Conservation (phyloP, 64 coral and sea anemone genomes). For the Dendrophyllia cribrosa region DNA sequence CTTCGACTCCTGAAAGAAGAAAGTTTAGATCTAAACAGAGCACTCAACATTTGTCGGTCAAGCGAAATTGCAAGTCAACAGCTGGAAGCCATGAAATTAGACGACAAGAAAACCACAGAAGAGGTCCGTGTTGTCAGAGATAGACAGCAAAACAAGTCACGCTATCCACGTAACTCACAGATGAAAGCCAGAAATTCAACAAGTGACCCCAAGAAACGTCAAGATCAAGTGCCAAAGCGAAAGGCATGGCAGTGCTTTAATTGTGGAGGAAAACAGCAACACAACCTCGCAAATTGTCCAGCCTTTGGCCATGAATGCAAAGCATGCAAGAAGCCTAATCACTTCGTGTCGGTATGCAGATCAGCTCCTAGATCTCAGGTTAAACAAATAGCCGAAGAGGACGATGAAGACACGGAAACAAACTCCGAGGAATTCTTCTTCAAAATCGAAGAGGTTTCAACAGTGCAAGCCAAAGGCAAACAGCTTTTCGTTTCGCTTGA, state of each 20-base stretch:
- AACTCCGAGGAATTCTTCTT: constrained; percentile 16
- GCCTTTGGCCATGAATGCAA: constrained; percentile 45
- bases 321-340: constrained; percentile 42
- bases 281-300: constrained; percentile 17
- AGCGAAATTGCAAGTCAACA: constrained; percentile 34
- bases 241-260: not conserved
- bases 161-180: not conserved
- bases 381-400: not conserved
- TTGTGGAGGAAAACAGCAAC: constrained; percentile 11
- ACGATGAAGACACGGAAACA: constrained; percentile 27
- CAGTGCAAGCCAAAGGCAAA: constrained; percentile 43
- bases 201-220: not conserved
- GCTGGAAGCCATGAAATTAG: constrained; percentile 7
- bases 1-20: constrained; percentile 49
- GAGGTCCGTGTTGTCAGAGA: not conserved
- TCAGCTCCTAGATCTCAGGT: not conserved
- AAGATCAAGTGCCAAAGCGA: not conserved
- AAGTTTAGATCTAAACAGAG: constrained; percentile 19
- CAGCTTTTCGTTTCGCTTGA: constrained; percentile 20
- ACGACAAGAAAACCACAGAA: not conserved
- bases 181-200: not conserved
- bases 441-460: constrained; percentile 29
- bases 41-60: constrained; percentile 31
- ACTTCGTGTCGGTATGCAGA: constrained; percentile 29
- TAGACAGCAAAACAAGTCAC: not conserved